Evolutionary conservation across 2,888 invertebrate species (phyloP).

Genomic region (Halictus ligatus): DNA sequence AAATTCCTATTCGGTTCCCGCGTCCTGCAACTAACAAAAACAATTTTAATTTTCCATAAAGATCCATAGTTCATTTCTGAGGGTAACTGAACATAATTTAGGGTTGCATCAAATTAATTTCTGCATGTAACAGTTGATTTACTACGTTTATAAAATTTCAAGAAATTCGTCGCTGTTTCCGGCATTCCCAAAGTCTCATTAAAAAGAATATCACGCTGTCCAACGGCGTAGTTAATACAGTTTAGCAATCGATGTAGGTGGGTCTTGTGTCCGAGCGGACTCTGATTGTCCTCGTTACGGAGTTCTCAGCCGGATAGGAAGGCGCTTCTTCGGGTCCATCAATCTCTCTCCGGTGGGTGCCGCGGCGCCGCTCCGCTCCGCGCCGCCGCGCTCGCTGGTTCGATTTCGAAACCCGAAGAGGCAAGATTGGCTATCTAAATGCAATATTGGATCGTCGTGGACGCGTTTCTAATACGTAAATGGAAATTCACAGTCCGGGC

Average conservation of each 20-base stretch:
- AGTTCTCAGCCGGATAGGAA: neutral
- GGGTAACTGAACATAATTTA: neutral
- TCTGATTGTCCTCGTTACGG: constrained; percentile 28
- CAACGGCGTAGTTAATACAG: neutral
- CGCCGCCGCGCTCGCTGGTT: neutral
- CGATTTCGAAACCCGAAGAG: constrained; percentile 11
- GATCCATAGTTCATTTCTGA: neutral
- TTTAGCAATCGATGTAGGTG: neutral
- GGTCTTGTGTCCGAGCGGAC: neutral
- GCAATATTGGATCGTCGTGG: constrained; percentile 13
- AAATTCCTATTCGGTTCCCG: no score
- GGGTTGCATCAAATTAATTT: neutral
- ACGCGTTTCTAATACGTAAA: constrained; percentile 22
- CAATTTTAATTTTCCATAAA: no score
- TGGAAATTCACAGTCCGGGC: constrained; percentile 33
- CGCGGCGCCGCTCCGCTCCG: neutral
- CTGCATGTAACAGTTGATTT: neutral
- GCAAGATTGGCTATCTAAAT: constrained; percentile 22
- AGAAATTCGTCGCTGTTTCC: neutral
- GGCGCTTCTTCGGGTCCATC: constrained; percentile 22
- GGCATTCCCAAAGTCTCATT: neutral
- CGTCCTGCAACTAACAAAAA: no score
- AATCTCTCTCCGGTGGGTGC: constrained; percentile 15
- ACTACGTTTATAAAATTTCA: neutral
- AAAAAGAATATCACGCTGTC: neutral